Percentiles rank a stretch among this genome's conserved stretches.
Evolutionary conservation across 2,888 invertebrate genomes (phyloP).

Genomic region (Hypomecis atomaria): DNA sequence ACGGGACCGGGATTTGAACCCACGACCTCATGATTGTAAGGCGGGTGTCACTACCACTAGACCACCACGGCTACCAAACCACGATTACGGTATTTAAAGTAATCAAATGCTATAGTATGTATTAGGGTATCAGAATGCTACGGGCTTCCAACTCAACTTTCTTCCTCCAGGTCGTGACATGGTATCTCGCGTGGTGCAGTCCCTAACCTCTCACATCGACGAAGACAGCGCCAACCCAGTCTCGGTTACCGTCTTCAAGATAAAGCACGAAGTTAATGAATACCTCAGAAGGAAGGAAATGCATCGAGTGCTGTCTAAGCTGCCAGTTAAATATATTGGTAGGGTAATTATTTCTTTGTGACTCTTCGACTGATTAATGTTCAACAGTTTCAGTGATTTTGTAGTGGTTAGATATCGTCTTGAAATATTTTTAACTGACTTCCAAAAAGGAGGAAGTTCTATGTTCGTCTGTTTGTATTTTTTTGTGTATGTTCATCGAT

Average conservation of each 20-base stretch:
- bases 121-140: no score
- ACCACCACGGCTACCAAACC: no score
- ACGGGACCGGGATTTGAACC: no score
- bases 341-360: slow-evolving; percentile 23
- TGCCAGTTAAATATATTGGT: slow-evolving; percentile 80
- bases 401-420: not conserved
- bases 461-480: no score
- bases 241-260: slow-evolving; percentile 81
- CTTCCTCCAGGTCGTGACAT: slow-evolving; percentile 84
- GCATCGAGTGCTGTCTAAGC: slow-evolving; percentile 70
- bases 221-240: slow-evolving; percentile 72
- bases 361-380: no score
- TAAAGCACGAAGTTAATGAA: slow-evolving; percentile 79
- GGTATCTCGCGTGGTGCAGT: slow-evolving; percentile 86
- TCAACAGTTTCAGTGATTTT: not conserved
- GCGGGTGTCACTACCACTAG: no score
- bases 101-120: no score
- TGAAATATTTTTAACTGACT: no score
- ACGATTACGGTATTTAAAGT: no score
- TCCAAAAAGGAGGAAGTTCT: no score
- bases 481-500: no score
- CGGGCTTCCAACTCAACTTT: not conserved
- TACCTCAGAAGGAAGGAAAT: slow-evolving; percentile 75
- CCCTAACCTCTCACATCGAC: slow-evolving; percentile 82
- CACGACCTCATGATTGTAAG: no score